Conservation (phyloP, 2,797 vertebrate species). For the Percopsis omiscomaycus region DNA sequence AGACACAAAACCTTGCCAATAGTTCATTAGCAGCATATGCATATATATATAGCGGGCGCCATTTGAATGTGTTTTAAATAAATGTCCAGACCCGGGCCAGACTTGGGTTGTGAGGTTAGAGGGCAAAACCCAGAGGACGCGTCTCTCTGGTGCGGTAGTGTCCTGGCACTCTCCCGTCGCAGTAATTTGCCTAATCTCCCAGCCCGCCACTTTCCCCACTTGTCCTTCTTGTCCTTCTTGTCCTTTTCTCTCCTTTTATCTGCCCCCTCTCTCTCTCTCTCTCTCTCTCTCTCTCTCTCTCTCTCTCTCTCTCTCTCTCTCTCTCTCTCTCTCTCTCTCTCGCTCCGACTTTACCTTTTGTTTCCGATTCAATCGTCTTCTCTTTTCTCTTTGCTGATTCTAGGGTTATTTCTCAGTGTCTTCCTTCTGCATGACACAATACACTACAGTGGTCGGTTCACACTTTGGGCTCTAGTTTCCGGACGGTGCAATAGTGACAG, state of each 20-base stretch:
- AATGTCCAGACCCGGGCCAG: too few relatives aligned
- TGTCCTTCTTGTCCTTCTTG: background rate
- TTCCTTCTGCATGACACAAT: background rate
- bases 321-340: background rate
- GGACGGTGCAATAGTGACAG: too few relatives aligned
- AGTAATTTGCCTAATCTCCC: background rate
- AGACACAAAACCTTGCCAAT: too few relatives aligned
- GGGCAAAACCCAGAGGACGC: too few relatives aligned
- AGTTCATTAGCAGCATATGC: too few relatives aligned
- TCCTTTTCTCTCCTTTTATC: background rate
- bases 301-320: background rate
- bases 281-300: background rate
- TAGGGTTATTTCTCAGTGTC: background rate
- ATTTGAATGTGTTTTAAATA: too few relatives aligned
- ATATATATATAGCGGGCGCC: too few relatives aligned
- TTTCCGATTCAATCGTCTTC: background rate
- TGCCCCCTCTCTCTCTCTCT: background rate
- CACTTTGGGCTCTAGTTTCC: too few relatives aligned
- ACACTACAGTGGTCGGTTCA: too few relatives aligned
- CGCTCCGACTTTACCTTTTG: background rate
- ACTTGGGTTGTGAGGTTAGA: too few relatives aligned
- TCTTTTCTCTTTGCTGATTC: background rate
- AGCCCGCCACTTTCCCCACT: background rate
- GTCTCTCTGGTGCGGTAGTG: too few relatives aligned
- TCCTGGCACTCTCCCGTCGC: too few relatives aligned